These are phyloP conservation scores for Pocillopora grandis DNA, from an alignment of 92 coral and sea anemone species.

Conservation along the genomic window DNA sequence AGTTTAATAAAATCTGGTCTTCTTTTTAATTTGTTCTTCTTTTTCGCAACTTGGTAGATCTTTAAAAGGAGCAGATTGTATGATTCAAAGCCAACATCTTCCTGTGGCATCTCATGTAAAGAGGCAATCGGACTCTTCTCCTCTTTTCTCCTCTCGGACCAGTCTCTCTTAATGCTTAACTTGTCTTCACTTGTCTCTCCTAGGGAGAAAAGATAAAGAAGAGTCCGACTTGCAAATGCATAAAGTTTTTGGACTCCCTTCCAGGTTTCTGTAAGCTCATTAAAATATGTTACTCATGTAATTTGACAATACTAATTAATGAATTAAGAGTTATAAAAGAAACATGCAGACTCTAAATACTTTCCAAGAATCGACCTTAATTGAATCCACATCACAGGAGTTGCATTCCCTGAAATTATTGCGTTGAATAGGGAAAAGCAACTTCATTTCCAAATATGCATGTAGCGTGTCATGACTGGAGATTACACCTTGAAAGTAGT, in stretches of 20 bases:
- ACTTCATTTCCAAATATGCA: no score
- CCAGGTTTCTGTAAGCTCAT: conserved; percentile 37
- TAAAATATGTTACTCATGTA: background rate
- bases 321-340: background rate
- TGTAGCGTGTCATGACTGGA: no score
- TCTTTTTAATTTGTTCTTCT: conserved; percentile 19
- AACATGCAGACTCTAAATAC: background rate
- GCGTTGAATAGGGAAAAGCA: no score
- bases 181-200: conserved; percentile 54
- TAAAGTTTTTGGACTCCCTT: conserved; percentile 42
- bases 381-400: no score
- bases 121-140: conserved; percentile 52
- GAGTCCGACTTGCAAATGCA: conserved; percentile 58
- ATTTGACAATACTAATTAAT: background rate
- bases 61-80: conserved; percentile 20
- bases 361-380: no score
- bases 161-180: conserved; percentile 30
- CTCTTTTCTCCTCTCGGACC: conserved; percentile 45
- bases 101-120: conserved; percentile 50
- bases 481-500: no score
- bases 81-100: conserved; percentile 22
- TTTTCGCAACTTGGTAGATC: conserved; percentile 33
- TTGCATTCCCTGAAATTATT: no score
- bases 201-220: conserved; percentile 58
- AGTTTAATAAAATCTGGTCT: background rate